Evolutionary conservation across 2,113 vertebrate species (phyloP).

Genomic region (Vombatus ursinus): DNA sequence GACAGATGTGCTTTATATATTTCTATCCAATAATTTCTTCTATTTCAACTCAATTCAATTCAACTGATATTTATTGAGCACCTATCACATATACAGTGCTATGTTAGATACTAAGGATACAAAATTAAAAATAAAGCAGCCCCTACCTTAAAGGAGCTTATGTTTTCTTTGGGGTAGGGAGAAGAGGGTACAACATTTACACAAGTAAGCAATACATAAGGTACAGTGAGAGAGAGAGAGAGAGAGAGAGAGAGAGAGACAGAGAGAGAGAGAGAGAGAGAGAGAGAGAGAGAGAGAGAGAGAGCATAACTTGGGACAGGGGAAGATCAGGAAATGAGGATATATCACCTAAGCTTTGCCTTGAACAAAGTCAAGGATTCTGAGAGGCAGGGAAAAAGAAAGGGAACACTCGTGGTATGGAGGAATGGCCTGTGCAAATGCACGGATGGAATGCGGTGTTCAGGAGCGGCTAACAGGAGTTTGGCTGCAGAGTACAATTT

Average conservation of each 20-base stretch:
- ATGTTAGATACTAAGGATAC: background rate
- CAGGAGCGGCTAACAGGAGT: background rate
- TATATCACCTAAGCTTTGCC: background rate
- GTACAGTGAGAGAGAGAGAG: background rate
- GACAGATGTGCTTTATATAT: background rate
- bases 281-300: too few relatives aligned
- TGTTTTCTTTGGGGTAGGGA: background rate
- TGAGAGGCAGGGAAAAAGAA: background rate
- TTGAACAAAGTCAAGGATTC: background rate
- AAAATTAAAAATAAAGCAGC: background rate
- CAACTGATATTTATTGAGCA: background rate
- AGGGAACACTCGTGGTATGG: background rate
- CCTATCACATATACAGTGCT: background rate
- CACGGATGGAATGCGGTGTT: too few relatives aligned
- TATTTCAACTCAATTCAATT: background rate
- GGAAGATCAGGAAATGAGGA: background rate
- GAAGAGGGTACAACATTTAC: background rate
- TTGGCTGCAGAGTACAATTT: background rate
- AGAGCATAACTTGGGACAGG: background rate
- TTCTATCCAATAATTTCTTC: background rate
- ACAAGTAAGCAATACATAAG: background rate
- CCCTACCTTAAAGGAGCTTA: background rate
- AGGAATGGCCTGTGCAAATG: background rate
- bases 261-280: background rate
- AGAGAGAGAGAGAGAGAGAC: too few relatives aligned